Evolutionary conservation across 2,888 invertebrate genomes (phyloP).

Genomic region (Eumacrocentrus americanus): DNA sequence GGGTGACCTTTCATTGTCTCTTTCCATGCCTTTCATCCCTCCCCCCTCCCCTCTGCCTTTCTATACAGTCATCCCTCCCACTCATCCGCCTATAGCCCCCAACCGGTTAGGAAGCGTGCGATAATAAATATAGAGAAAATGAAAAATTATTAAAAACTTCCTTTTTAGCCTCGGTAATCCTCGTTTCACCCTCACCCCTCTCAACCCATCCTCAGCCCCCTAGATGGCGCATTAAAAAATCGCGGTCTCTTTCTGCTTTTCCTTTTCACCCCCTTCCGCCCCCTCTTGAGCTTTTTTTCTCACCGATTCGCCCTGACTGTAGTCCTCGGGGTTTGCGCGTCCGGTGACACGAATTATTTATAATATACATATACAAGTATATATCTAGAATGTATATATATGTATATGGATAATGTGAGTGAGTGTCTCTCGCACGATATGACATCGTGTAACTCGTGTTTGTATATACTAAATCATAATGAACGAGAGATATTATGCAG

Average conservation of each 20-base stretch:
- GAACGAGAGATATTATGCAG: no score
- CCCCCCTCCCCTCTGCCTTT: neutral
- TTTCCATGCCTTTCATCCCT: neutral
- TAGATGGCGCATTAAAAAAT: no score
- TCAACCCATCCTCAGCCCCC: constrained; percentile 29
- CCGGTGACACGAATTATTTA: constrained; percentile 62
- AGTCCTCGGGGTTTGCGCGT: constrained; percentile 57
- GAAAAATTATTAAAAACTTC: constrained; percentile 63
- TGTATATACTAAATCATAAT: constrained; percentile 63
- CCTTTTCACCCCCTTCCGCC: constrained; percentile 29
- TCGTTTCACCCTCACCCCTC: constrained; percentile 54
- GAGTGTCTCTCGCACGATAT: constrained; percentile 61
- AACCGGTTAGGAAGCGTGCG: constrained; percentile 57
- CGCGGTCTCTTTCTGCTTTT: constrained; percentile 33
- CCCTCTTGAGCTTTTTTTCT: constrained; percentile 19
- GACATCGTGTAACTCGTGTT: constrained; percentile 62
- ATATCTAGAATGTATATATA: no score
- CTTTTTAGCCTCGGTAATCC: constrained; percentile 62
- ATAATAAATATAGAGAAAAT: constrained; percentile 63
- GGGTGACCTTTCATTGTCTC: constrained; percentile 15
- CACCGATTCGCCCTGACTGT: constrained; percentile 38
- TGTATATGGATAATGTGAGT: no score
- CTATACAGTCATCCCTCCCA: constrained; percentile 16
- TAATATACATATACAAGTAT: no score
- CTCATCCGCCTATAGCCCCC: constrained; percentile 16